These are phyloP conservation scores for Candidula unifasciata DNA, from an alignment of 2,888 invertebrate genomes.

Conservation along the genomic window DNA sequence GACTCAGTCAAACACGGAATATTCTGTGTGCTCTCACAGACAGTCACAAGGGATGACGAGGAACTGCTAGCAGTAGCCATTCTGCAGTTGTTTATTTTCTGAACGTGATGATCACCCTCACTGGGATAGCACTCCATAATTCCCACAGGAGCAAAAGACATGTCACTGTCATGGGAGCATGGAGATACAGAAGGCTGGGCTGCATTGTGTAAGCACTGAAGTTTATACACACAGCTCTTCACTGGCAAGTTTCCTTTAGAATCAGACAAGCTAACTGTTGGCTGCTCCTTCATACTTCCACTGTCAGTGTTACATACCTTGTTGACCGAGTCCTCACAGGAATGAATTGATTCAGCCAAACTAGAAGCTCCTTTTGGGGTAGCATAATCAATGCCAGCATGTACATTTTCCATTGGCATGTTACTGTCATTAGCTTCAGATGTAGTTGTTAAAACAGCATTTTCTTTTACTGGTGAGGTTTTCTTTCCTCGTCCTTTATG, in stretches of 20 bases:
- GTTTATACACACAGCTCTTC: background rate
- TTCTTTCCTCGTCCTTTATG: conserved; percentile 14
- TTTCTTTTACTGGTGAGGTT: background rate
- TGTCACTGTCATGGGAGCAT: conserved; percentile 3
- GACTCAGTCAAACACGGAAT: background rate
- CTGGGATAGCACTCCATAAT: conserved; percentile 2
- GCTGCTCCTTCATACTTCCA: background rate
- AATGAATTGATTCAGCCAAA: background rate
- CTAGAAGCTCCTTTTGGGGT: background rate
- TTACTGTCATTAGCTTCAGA: too few species aligned
- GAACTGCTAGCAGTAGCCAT: too few species aligned
- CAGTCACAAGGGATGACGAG: background rate
- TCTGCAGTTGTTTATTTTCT: background rate
- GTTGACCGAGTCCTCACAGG: background rate
- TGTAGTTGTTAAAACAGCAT: background rate
- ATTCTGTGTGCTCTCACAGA: background rate
- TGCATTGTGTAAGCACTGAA: background rate
- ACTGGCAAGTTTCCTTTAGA: background rate
- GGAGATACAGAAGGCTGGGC: background rate
- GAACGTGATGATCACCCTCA: background rate
- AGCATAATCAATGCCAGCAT: background rate
- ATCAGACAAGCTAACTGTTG: background rate
- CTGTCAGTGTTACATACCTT: background rate
- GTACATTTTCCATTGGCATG: background rate
- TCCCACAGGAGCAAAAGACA: conserved; percentile 35